phyloP scores from a whole-genome alignment of 1,140 invertebrate genomes.

The Eumeta japonica region DNA sequence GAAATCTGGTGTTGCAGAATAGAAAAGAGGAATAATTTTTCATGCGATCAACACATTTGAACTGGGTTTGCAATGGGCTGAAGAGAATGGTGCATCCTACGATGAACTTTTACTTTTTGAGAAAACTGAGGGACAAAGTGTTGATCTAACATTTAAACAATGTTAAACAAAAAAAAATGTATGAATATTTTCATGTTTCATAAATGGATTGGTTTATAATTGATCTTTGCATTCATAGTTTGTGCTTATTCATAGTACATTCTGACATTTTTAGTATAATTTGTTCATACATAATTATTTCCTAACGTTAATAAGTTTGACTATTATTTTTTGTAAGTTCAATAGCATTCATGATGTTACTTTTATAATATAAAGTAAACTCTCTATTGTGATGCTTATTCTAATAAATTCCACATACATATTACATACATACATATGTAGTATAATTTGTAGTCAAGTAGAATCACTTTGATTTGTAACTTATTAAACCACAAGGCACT shows the following conservation, averaged over 20 bases:
- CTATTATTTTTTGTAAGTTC: conserved; percentile 17
- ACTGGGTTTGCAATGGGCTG: conserved; percentile 30
- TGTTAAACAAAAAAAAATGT: conserved; percentile 23
- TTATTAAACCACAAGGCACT: too few species aligned
- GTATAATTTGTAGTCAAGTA: conserved; percentile 11
- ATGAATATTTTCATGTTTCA: conserved; percentile 20
- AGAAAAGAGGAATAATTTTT: too few species aligned
- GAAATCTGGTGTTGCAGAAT: too few species aligned
- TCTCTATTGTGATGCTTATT: conserved; percentile 21
- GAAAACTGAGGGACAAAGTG: conserved; percentile 30
- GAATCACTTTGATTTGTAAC: too few species aligned
- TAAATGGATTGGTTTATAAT: too few species aligned
- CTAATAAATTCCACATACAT: conserved; percentile 14
- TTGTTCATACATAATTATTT: too few species aligned
- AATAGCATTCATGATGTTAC: conserved; percentile 10
- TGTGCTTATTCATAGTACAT: too few species aligned
- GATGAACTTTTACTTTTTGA: conserved; percentile 34
- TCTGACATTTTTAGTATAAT: too few species aligned
- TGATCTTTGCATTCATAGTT: too few species aligned
- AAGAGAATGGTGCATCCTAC: conserved; percentile 27
- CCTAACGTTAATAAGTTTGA: too few species aligned
- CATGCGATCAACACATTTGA: conserved; percentile 27
- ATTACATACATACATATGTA: too few species aligned
- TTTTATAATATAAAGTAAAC: conserved; percentile 19
- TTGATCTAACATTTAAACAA: conserved; percentile 22